phyloP scores from a whole-genome alignment of 2,113 vertebrate genomes.

The Hyperopisus bebe region DNA sequence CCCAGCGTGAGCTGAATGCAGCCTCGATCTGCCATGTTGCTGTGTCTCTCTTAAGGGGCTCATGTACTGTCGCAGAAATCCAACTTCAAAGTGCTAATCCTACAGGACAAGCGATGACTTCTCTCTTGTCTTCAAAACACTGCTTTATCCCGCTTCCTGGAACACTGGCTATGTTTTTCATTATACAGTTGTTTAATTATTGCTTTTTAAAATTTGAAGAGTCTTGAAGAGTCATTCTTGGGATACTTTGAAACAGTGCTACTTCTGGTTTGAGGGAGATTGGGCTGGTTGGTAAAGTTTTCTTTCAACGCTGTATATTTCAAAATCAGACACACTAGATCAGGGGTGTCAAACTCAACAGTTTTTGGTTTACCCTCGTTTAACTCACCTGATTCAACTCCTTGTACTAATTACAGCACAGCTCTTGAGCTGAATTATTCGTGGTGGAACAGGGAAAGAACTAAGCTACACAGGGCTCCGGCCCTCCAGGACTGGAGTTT shows the following conservation, averaged over 20 bases:
- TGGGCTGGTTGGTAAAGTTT: background rate
- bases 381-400: too few relatives aligned
- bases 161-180: conserved; percentile 35
- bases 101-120: conserved; percentile 48
- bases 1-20: background rate
- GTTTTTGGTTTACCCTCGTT: too few relatives aligned
- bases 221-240: background rate
- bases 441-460: too few relatives aligned
- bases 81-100: conserved; percentile 58
- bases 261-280: background rate
- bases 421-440: too few relatives aligned
- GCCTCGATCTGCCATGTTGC: conserved; percentile 38
- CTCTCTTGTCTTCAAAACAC: conserved; percentile 30
- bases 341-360: too few relatives aligned
- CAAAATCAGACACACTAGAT: background rate
- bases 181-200: conserved; percentile 31
- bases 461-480: too few relatives aligned
- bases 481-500: background rate
- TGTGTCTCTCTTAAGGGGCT: conserved; percentile 45
- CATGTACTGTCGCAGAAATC: conserved; percentile 46
- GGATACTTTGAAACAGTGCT: background rate
- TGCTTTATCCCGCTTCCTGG: conserved; percentile 43
- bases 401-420: too few relatives aligned
- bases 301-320: background rate
- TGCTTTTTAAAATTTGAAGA: conserved; percentile 38